A percentile compares a stretch with the other conserved stretches of the same genome.
Evolutionary conservation across 53 echinoderm and acorn worm genomes (phyloP).

Genomic region (Hippasteria phrygiana): DNA sequence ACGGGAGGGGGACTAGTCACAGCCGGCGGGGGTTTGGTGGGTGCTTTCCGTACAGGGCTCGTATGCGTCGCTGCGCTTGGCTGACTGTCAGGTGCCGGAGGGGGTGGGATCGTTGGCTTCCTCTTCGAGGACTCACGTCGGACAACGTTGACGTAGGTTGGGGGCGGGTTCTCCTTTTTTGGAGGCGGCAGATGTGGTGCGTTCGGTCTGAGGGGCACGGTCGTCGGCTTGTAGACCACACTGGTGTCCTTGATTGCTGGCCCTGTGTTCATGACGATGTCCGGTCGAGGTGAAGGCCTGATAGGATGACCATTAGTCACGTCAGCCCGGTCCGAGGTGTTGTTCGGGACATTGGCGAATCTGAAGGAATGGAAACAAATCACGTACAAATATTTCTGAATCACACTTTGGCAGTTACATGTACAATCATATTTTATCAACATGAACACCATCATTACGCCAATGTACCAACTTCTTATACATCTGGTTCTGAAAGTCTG

Average conservation of each 20-base stretch:
- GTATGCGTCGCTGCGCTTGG: neutral
- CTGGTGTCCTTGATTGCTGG: neutral
- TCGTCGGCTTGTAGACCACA: constrained; percentile 38
- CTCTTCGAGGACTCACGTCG: constrained; percentile 34
- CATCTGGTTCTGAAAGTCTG: no score
- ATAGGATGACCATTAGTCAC: constrained; percentile 37
- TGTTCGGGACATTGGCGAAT: constrained; percentile 6
- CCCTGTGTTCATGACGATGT: constrained; percentile 38
- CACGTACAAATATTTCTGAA: no score
- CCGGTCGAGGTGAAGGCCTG: constrained; percentile 22
- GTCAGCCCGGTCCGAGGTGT: neutral
- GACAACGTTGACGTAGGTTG: constrained; percentile 4
- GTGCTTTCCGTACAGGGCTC: constrained; percentile 50
- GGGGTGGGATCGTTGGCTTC: constrained; percentile 45
- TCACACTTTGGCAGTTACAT: no score
- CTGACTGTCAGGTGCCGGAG: constrained; percentile 22
- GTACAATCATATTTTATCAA: no score
- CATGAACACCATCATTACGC: no score
- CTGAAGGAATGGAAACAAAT: constrained; percentile 13
- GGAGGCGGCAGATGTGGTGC: neutral
- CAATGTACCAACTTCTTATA: no score
- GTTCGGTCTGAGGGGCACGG: neutral
- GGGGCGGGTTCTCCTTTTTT: neutral
- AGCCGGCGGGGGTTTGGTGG: neutral
- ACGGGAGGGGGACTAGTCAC: constrained; percentile 11